Evolutionary conservation across 1,140 invertebrate species (phyloP), one percentile per base, ranked within the genome.

Genomic region (Drosophila insularis): DNA sequence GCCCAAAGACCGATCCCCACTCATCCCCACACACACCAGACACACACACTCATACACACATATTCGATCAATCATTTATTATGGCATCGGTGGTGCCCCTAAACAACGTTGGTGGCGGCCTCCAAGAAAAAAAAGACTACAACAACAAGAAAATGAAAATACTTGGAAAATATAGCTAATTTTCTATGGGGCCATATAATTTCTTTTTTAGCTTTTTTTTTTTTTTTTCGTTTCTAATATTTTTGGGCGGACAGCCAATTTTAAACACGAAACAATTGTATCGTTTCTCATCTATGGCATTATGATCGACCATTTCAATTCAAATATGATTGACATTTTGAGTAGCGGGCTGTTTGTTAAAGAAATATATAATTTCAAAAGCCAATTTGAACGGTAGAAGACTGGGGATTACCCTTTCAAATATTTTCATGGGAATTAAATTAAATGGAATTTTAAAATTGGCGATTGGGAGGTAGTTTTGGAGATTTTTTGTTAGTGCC

Each of bases 51-150:
- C 68, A 73, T 68, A 71, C 62, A 63, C 68, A 77, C 62, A 73
- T 69, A 77, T 87, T 86, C 82, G 82, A 86, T 86, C 82, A 87
- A 86, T 86, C 82, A 86, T 86, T 87, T 86, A 86, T 86, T 86
- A 87, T 86, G 78, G 71, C 81, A 69, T 80, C 81, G 32, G 27
- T 27, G 81, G 77, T 80, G 82, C 82, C 81, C 78, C 78, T 17
- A 17, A 21, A 10, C 43, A 86, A 59, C 78, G 81, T 72, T 85
- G 81, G 81, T 85, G 82, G 80, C 65, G 68, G 63, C 68, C 67
- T 54, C 61, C 67, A 46, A 19, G 74, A 59, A 74, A n/a, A 35
- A 23, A 35, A 35, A 35, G 32, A 31, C n/a, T n/a, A n/a, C 27
- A 27, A 27, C 27, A 27, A 27, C 4, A 27, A 27, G 27, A 54